A percentile compares a stretch with the other conserved stretches of the same genome.
phyloP scores from a whole-genome alignment of 1,140 invertebrate species.

The Zaprionus camerounensis region DNA sequence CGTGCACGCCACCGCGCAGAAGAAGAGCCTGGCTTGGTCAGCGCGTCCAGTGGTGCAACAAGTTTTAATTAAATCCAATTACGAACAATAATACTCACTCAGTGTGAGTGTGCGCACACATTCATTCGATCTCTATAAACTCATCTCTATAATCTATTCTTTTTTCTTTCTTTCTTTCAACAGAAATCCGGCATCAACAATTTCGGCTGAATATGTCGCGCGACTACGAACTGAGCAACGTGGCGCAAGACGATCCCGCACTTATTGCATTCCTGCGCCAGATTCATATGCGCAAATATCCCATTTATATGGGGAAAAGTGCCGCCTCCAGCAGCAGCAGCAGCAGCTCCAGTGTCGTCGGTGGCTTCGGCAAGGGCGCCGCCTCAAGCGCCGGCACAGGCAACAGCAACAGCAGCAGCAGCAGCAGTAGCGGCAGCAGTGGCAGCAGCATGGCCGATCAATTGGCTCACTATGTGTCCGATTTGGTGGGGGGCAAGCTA shows the following conservation, averaged over 20 bases:
- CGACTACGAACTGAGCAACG: slow-evolving; percentile 89
- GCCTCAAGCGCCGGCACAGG: slow-evolving; percentile 27
- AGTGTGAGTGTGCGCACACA: background rate
- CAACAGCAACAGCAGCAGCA: slow-evolving; percentile 31
- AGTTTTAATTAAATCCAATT: slow-evolving; percentile 79
- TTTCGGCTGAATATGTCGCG: slow-evolving; percentile 90
- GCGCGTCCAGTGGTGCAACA: slow-evolving; percentile 73
- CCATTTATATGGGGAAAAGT: slow-evolving; percentile 81
- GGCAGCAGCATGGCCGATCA: slow-evolving; percentile 77
- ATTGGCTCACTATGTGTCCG: slow-evolving; percentile 84
- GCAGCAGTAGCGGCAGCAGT: slow-evolving; percentile 13
- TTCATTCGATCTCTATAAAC: slow-evolving; percentile 4
- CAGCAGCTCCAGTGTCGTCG: slow-evolving; percentile 12
- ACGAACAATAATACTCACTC: slow-evolving; percentile 18
- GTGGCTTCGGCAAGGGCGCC: background rate
- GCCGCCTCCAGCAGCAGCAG: slow-evolving; percentile 44
- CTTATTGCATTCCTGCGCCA: slow-evolving; percentile 90
- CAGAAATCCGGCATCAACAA: slow-evolving; percentile 88
- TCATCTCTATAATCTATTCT: slow-evolving; percentile 8
- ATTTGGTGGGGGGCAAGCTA: slow-evolving; percentile 84
- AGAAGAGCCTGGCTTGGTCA: slow-evolving; percentile 22
- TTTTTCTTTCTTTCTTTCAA: slow-evolving; percentile 13
- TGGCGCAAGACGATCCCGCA: slow-evolving; percentile 89
- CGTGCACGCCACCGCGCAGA: slow-evolving; percentile 51
- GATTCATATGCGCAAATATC: slow-evolving; percentile 85